Conservation (phyloP, 2,113 vertebrate genomes). For the Seriola dumerili region DNA sequence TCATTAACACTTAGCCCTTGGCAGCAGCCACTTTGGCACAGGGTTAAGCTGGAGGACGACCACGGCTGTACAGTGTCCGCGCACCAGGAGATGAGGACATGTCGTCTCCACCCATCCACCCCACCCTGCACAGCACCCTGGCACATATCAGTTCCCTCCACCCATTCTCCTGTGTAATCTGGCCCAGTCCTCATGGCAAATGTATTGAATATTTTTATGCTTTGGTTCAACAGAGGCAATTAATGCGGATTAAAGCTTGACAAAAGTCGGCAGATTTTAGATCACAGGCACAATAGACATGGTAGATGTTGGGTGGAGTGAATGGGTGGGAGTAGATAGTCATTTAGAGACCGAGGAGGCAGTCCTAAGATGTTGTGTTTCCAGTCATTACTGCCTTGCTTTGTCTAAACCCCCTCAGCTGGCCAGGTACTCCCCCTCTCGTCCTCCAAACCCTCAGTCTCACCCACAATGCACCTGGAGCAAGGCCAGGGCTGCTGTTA, state of each 20-base stretch:
- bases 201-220: background rate
- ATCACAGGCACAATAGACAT: background rate
- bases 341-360: constrained; percentile 26
- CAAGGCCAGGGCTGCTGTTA: constrained; percentile 84
- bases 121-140: constrained; percentile 33
- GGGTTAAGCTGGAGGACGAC: constrained; percentile 46
- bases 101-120: constrained; percentile 47
- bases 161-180: background rate
- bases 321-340: constrained; percentile 11
- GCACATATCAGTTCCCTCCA: constrained; percentile 24
- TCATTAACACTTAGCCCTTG: constrained; percentile 62
- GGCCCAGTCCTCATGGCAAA: background rate
- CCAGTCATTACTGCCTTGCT: constrained; percentile 52
- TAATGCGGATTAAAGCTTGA: constrained; percentile 1
- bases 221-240: constrained; percentile 20
- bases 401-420: constrained; percentile 51
- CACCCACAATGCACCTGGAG: constrained; percentile 83
- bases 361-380: constrained; percentile 57
- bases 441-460: constrained; percentile 56
- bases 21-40: constrained; percentile 43
- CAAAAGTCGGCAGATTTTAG: constrained; percentile 11
- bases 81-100: constrained; percentile 57
- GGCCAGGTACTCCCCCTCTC: constrained; percentile 70
- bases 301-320: constrained; percentile 7
- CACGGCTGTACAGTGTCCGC: constrained; percentile 19